Base-by-base conservation (phyloP, 2,113 vertebrate genomes). In the Elachura formosa region DNA sequence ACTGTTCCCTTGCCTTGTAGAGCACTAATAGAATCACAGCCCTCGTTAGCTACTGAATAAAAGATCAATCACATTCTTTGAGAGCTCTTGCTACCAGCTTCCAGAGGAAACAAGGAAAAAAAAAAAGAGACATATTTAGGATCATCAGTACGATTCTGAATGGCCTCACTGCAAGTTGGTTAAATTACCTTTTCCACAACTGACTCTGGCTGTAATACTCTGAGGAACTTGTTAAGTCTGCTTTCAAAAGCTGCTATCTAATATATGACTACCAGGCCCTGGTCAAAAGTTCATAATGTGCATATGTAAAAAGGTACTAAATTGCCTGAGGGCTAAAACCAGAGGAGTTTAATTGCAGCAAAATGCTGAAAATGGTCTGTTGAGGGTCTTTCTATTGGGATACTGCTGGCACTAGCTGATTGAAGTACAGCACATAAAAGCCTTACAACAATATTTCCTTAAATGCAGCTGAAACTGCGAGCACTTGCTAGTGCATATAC, bases 271-370 rank as follows among this genome's bases (percentile, higher is more conserved):
- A 98, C 97, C 97, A 98, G 97, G 97, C 97, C 98, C 97, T 99
- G 99, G 98, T 99, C 99, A 99, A 98, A 99, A 99, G 98, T 99
- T 99, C 98, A 99, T 98, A 98, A 98, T 98, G 98, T 99, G 99
- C 99, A 99, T 99, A 99, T 99, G 99, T 99, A 99, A 99, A 99
- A 99, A 99, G 99, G 99, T 98, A 98, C 97, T 97, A 97, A 98
- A 98, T 98, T 98, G 99, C 99, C 99, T 97, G 98, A 98, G 99
- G 99, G 99, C 97, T 98, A 98, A 99, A 99, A 98, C 98, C 98
- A 98, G 98, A 98, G 99, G 98, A 99, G 98, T 99, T 99, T 99
- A 99, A 99, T 99, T 99, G 99, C 97, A 98, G 98, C 98, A 99
- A 99, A 99, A 98, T 98, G 98, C 98, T 99, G 98, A 99, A 99